phyloP scores from a whole-genome alignment of 2,888 invertebrate genomes.

The Venustoraphidia nigricollis region DNA sequence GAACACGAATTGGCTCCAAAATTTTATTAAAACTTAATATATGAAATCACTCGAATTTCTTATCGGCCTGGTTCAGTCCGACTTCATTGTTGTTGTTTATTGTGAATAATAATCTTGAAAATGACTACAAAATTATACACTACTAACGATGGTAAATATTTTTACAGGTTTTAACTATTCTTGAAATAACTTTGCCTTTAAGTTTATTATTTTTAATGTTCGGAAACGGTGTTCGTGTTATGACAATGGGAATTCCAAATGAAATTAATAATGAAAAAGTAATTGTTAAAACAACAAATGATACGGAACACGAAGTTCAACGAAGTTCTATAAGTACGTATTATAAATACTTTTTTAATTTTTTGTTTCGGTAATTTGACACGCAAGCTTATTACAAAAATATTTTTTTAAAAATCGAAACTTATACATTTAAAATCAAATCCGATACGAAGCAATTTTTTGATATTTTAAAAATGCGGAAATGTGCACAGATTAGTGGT shows the following conservation, averaged over 20 bases:
- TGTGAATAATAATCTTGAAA: too few species aligned
- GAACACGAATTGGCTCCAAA: background rate
- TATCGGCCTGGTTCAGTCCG: too few species aligned
- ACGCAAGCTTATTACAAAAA: too few species aligned
- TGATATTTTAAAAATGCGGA: too few species aligned
- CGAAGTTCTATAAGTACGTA: slow-evolving; percentile 1
- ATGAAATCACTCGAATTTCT: too few species aligned
- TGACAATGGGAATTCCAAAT: slow-evolving; percentile 39
- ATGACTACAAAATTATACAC: background rate
- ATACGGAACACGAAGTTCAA: background rate
- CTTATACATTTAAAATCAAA: too few species aligned
- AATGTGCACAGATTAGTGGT: background rate
- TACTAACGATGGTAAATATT: slow-evolving; percentile 1
- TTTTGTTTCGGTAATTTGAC: too few species aligned
- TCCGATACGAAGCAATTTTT: too few species aligned
- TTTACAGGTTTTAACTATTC: slow-evolving; percentile 61
- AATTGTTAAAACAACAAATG: too few species aligned
- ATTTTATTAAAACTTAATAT: too few species aligned
- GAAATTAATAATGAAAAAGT: slow-evolving; percentile 15
- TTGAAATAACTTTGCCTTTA: slow-evolving; percentile 82
- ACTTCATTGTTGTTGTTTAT: too few species aligned
- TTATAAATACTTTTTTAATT: background rate
- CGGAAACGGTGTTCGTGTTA: slow-evolving; percentile 66
- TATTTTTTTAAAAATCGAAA: too few species aligned
- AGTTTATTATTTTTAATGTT: slow-evolving; percentile 80